Evolutionary conservation across 2,797 vertebrate genomes (phyloP).

Genomic region (Acanthurus lineatus): DNA sequence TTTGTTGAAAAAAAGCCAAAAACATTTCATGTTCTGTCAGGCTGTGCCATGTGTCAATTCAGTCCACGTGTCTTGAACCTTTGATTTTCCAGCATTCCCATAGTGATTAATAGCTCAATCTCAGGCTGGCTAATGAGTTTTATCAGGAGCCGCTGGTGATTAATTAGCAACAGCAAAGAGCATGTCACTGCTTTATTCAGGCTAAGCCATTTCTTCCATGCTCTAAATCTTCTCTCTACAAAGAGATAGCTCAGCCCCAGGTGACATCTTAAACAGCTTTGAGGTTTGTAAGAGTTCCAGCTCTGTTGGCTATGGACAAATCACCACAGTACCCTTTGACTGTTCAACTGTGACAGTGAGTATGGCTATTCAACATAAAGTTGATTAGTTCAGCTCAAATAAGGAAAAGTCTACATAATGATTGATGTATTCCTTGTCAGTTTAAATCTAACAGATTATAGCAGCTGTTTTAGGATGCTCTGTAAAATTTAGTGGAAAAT

Average conservation of each 20-base stretch:
- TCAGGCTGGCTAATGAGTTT: constrained; percentile 79
- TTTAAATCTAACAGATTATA: not conserved
- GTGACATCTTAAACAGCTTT: constrained; percentile 55
- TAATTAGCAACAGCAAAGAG: constrained; percentile 81
- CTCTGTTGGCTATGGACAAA: constrained; percentile 19
- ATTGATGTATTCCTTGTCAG: not conserved
- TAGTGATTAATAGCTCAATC: constrained; percentile 82
- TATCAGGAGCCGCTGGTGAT: constrained; percentile 82
- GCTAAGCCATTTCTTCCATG: constrained; percentile 62
- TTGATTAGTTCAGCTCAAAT: constrained; percentile 7
- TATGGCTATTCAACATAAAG: constrained; percentile 5
- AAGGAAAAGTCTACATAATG: not conserved
- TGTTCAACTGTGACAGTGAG: not conserved
- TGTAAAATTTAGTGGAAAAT: not conserved
- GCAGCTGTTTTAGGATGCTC: not conserved
- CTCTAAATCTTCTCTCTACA: constrained; percentile 45
- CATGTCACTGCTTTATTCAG: constrained; percentile 73
- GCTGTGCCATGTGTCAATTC: constrained; percentile 43
- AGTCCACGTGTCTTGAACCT: constrained; percentile 56
- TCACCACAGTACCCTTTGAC: constrained; percentile 17
- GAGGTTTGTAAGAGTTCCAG: constrained; percentile 41
- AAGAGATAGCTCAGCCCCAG: constrained; percentile 57
- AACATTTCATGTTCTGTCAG: constrained; percentile 32
- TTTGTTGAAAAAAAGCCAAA: constrained; percentile 11
- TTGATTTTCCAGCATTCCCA: constrained; percentile 61